These are phyloP conservation scores for Kuschelorhynchus macadamiae DNA, from an alignment of 2,888 invertebrate species.

Conservation along the genomic window DNA sequence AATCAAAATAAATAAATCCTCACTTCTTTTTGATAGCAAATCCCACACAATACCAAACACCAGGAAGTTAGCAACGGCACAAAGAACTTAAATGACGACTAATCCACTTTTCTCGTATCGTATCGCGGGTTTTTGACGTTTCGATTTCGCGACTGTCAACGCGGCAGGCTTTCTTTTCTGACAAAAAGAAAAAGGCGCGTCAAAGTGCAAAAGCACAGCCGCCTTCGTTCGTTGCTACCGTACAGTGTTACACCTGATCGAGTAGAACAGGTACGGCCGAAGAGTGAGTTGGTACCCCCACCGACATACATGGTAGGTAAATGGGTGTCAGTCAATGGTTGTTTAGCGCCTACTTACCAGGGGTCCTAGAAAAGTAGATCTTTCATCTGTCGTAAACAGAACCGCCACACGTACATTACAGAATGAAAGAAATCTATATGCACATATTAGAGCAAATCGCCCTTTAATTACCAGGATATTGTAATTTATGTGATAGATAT, in stretches of 20 bases:
- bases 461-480: too few species aligned
- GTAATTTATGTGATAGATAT: too few species aligned
- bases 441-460: too few species aligned
- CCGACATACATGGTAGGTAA: slow-evolving; percentile 19
- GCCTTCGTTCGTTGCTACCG: slow-evolving; percentile 36
- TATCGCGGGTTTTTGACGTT: slow-evolving; percentile 15
- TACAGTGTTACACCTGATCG: slow-evolving; percentile 42
- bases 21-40: slow-evolving; percentile 17
- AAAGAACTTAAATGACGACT: slow-evolving; percentile 5
- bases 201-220: slow-evolving; percentile 27
- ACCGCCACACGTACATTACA: too few species aligned
- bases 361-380: slow-evolving; percentile 5
- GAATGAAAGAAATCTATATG: too few species aligned
- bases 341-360: slow-evolving; percentile 21
- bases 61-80: slow-evolving; percentile 18
- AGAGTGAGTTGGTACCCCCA: slow-evolving; percentile 26
- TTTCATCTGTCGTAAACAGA: too few species aligned
- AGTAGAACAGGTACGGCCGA: slow-evolving; percentile 33
- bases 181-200: slow-evolving; percentile 16
- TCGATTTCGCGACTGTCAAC: slow-evolving; percentile 27
- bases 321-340: slow-evolving; percentile 33
- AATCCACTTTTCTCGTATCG: slow-evolving; percentile 16
- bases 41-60: slow-evolving; percentile 16
- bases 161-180: slow-evolving; percentile 7
- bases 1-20: background rate